Percentiles rank a stretch among this genome's conserved stretches.
Conservation (phyloP, 2,888 invertebrate species). For the Cyclophora punctaria region DNA sequence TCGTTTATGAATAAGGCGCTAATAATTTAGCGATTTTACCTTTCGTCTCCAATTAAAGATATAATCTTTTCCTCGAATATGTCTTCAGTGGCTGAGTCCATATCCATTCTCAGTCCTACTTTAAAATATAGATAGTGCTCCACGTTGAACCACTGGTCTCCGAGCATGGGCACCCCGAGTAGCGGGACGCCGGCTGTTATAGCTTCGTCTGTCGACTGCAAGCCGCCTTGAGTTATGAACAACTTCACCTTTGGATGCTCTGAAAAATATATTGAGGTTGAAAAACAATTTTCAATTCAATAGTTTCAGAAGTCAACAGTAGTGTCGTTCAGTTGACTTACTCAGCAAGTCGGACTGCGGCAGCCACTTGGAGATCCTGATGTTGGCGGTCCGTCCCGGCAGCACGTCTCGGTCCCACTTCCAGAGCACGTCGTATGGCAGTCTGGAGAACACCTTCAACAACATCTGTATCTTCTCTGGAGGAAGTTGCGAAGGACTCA, state of each 20-base stretch:
- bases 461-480: slow-evolving; percentile 31
- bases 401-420: slow-evolving; percentile 43
- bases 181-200: slow-evolving; percentile 45
- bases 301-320: no score
- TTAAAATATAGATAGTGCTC: slow-evolving; percentile 25
- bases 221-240: slow-evolving; percentile 57
- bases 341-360: slow-evolving; percentile 52
- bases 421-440: slow-evolving; percentile 55
- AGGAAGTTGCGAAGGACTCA: slow-evolving; percentile 34
- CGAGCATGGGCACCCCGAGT: slow-evolving; percentile 45
- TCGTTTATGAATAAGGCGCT: no score
- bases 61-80: slow-evolving; percentile 22
- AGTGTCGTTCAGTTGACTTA: slow-evolving; percentile 10
- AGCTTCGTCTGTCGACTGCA: slow-evolving; percentile 54
- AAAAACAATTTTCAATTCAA: no score
- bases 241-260: slow-evolving; percentile 55
- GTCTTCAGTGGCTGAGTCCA: slow-evolving; percentile 23
- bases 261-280: slow-evolving; percentile 14
- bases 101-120: slow-evolving; percentile 25
- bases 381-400: slow-evolving; percentile 34
- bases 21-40: slow-evolving; percentile 8
- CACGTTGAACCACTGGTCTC: slow-evolving; percentile 47
- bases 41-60: slow-evolving; percentile 21
- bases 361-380: slow-evolving; percentile 45
- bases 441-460: slow-evolving; percentile 35